Evolutionary conservation across 2,888 invertebrate species (phyloP).

Genomic region (Drosophila merina): DNA sequence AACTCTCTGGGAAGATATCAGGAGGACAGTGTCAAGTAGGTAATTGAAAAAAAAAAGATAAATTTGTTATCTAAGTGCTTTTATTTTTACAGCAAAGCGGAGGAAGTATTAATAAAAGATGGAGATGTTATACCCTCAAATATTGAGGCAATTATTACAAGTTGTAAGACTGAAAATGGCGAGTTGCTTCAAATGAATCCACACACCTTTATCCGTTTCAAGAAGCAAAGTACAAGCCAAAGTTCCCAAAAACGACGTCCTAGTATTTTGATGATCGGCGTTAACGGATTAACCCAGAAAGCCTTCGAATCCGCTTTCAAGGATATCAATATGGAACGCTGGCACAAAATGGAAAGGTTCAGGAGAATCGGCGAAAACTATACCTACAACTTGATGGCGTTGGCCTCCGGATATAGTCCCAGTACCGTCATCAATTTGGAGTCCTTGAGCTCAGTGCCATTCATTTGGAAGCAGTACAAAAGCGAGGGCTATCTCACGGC

Average conservation of each 20-base stretch:
- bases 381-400: conserved; percentile 93
- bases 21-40: neutral
- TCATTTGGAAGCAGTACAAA: conserved; percentile 90
- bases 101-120: neutral
- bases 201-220: neutral
- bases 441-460: conserved; percentile 87
- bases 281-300: conserved; percentile 92
- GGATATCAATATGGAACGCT: conserved; percentile 86
- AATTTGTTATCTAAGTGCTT: neutral
- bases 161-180: neutral
- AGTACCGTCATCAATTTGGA: conserved; percentile 84
- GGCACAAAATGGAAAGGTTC: conserved; percentile 89
- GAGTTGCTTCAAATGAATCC: neutral
- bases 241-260: conserved; percentile 4
- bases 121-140: neutral
- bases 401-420: conserved; percentile 87
- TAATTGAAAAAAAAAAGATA: neutral
- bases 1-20: neutral
- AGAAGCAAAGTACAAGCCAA: neutral
- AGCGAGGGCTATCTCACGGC: conserved; percentile 89
- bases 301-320: conserved; percentile 85
- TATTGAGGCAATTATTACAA: neutral
- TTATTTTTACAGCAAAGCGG: neutral
- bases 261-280: conserved; percentile 87
- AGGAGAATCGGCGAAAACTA: conserved; percentile 92